Evolutionary conservation across 2,797 vertebrate species (phyloP).

Genomic region (Silurus lanzhouensis): DNA sequence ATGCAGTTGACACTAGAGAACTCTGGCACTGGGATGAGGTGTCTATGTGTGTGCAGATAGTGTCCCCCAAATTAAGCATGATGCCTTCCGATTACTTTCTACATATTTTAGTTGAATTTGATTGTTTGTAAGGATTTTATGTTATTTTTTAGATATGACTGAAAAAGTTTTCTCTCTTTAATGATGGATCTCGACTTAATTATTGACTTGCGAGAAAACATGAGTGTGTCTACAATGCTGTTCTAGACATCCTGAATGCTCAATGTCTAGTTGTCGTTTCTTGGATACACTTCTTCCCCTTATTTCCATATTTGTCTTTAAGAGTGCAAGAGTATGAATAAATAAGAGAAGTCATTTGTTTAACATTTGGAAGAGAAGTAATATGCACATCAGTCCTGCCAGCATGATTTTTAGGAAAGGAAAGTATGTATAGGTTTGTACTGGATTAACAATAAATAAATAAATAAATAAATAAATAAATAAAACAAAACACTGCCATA

Average conservation of each 20-base stretch:
- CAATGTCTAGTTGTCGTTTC: slow-evolving; percentile 24
- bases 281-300: slow-evolving; percentile 12
- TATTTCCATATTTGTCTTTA: background rate
- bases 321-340: slow-evolving; percentile 15
- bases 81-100: slow-evolving; percentile 72
- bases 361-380: slow-evolving; percentile 6
- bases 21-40: slow-evolving; percentile 20
- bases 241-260: slow-evolving; percentile 43
- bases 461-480: background rate
- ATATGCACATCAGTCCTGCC: slow-evolving; percentile 43
- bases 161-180: background rate
- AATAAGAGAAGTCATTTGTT: background rate
- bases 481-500: slow-evolving; percentile 34
- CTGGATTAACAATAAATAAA: slow-evolving; percentile 5
- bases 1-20: slow-evolving; percentile 29
- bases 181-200: slow-evolving; percentile 44
- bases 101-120: slow-evolving; percentile 13
- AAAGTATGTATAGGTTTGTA: slow-evolving; percentile 32
- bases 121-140: slow-evolving; percentile 46
- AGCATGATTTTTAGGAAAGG: slow-evolving; percentile 28
- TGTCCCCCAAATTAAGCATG: slow-evolving; percentile 58
- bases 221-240: slow-evolving; percentile 31
- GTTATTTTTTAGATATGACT: slow-evolving; percentile 52
- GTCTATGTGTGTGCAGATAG: background rate
- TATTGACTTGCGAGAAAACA: slow-evolving; percentile 19